Percentiles rank a stretch among this genome's conserved stretches.
Evolutionary conservation across 2,113 vertebrate genomes (phyloP).

Genomic region (Recurvirostra avosetta): DNA sequence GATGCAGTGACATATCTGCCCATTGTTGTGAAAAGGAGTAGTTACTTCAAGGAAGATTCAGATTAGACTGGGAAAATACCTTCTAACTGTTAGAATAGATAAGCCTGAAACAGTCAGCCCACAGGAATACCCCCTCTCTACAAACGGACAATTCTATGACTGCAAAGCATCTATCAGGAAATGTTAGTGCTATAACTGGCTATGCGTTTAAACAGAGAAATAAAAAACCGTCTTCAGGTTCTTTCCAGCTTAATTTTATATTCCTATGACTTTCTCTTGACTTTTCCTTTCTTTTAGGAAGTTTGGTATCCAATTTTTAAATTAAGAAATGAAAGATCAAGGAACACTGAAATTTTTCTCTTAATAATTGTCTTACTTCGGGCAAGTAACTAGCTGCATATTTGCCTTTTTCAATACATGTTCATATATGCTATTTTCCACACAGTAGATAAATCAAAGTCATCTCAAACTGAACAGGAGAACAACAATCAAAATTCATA

Average conservation of each 20-base stretch:
- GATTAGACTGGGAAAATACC: background rate
- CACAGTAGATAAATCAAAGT: background rate
- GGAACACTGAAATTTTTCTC: background rate
- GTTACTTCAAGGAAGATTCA: background rate
- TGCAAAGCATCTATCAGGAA: background rate
- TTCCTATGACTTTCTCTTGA: background rate
- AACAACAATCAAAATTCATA: background rate
- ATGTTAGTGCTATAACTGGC: background rate
- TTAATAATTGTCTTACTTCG: background rate
- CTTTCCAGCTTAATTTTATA: background rate
- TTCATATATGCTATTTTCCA: slow-evolving; percentile 14
- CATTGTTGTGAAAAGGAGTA: background rate
- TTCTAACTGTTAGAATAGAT: background rate
- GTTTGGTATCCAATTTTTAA: background rate
- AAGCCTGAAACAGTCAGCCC: background rate
- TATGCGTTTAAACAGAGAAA: background rate
- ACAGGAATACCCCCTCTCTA: background rate
- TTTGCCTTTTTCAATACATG: background rate
- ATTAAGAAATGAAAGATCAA: background rate
- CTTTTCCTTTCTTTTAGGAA: background rate
- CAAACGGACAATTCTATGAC: background rate
- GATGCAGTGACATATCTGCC: background rate
- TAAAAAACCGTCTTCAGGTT: background rate
- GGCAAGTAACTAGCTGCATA: background rate
- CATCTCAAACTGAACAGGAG: background rate